Evolutionary conservation across 64 coral and sea anemone species (phyloP).

Genomic region (Dendrophyllia cribrosa): DNA sequence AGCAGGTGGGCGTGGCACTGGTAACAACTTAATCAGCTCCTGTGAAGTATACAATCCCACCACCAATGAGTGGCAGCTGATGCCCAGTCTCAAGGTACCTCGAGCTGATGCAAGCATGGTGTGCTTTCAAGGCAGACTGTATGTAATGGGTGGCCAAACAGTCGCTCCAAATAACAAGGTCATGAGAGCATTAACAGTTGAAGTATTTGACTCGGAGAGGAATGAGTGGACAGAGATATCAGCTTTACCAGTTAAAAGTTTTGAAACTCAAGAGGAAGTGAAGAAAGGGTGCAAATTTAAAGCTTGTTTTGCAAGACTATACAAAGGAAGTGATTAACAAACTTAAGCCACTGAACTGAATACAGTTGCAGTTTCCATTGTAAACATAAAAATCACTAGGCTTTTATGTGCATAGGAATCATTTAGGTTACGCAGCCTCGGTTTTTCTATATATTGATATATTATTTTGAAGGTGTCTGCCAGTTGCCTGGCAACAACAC

Average conservation of each 20-base stretch:
- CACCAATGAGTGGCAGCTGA: background rate
- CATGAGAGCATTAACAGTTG: background rate
- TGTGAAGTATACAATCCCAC: conserved; percentile 2
- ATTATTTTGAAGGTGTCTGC: no score
- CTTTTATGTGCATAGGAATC: no score
- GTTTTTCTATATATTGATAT: no score
- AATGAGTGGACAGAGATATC: background rate
- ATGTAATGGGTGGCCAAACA: background rate
- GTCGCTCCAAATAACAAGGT: background rate
- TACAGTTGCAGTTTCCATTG: no score
- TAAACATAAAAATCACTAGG: no score
- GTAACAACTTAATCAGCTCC: background rate
- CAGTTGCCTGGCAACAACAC: no score
- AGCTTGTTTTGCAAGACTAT: background rate
- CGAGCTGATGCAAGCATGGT: background rate
- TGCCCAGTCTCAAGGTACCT: background rate
- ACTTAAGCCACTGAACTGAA: background rate
- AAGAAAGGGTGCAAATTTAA: background rate
- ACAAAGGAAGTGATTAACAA: background rate
- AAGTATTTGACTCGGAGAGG: background rate
- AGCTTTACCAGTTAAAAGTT: background rate
- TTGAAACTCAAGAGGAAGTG: background rate
- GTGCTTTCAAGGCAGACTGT: background rate
- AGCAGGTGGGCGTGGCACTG: background rate
- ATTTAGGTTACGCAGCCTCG: no score